phyloP scores from a whole-genome alignment of 2,113 vertebrate genomes.

The Pseudonaja textilis region DNA sequence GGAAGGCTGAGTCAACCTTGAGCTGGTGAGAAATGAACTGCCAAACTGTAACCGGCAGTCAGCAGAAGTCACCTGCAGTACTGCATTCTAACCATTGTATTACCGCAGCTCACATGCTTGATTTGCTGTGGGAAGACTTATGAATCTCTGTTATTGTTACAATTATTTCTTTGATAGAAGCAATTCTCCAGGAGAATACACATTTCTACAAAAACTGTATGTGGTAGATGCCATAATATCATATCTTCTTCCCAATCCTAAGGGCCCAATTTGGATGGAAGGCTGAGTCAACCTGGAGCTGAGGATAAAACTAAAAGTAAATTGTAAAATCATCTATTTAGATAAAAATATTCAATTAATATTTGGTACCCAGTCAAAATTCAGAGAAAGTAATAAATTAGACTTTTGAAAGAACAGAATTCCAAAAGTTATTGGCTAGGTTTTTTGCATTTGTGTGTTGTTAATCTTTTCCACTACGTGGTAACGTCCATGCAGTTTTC shows the following conservation, averaged over 20 bases:
- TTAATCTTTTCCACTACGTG: not conserved
- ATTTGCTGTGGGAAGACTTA: not conserved
- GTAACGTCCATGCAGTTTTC: not conserved
- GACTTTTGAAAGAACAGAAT: not conserved
- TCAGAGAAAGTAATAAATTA: not conserved
- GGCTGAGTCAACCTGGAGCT: too few relatives aligned
- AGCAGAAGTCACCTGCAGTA: too few relatives aligned
- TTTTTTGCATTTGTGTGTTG: not conserved
- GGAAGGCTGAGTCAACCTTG: too few relatives aligned
- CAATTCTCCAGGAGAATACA: not conserved
- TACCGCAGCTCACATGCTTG: not conserved
- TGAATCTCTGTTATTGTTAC: not conserved
- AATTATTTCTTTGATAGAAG: not conserved
- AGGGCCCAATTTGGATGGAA: not conserved
- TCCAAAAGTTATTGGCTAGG: not conserved
- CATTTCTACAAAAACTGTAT: not conserved
- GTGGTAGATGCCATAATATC: not conserved
- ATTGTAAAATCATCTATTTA: not conserved
- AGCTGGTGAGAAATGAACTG: too few relatives aligned
- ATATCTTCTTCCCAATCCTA: not conserved
- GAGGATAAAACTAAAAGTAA: not conserved
- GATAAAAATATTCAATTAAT: not conserved
- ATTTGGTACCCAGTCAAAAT: not conserved
- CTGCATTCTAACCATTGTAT: too few relatives aligned
- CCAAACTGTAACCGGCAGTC: too few relatives aligned